Base-by-base conservation (phyloP, 2,888 invertebrate genomes). In the Andrena trimmerana region DNA sequence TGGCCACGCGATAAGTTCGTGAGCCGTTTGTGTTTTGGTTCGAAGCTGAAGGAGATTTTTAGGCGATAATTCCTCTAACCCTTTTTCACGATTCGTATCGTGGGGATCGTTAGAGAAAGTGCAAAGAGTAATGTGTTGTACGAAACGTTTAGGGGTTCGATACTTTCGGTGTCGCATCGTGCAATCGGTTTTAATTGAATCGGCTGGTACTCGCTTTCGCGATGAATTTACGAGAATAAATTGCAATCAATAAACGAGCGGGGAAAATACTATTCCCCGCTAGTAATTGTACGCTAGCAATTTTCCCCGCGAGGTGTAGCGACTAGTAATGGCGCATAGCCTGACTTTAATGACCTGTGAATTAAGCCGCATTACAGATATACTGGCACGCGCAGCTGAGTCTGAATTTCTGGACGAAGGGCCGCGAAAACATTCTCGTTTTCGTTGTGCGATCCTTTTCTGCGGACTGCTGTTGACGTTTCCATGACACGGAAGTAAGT, bases 321-420 rank as follows among this genome's bases (percentile, higher is more conserved):
- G 36, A 36, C 65, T 74, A 74, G 73, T 78, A 82, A 68, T 67
- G 70, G 78, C 77, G 63, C 72, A 60, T 68, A 67, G 66, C 33
- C 57, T 42, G 73, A 82, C 83, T 78, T 83, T 83, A 82, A 83
- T 74, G 78, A 66, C 63, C 82, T 78, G 83, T 63, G 74, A 83
- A 83, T 83, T 83, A 78, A 82, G 78, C 82, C 70, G 66, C 78
- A 74, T 83, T 82, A 83, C 82, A 82, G 63, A 78, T 68, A 78
- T 36, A 73, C 66, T 59, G 29, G 59, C n/a, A 36, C 57, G 27
- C 24, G 7, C 48, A 31, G 36, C 8, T 29, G 52, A 20, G 16
- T 59, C 24, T 16, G 31, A 67, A 65, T 65, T 66, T 63, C 71
- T 76, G 29, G n/a, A 13, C 63, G 65, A 63, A 54, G 67, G 62